These are phyloP conservation scores for Chalcosyrphus nemorum DNA, from an alignment of 2,888 invertebrate genomes.

Conservation along the genomic window DNA sequence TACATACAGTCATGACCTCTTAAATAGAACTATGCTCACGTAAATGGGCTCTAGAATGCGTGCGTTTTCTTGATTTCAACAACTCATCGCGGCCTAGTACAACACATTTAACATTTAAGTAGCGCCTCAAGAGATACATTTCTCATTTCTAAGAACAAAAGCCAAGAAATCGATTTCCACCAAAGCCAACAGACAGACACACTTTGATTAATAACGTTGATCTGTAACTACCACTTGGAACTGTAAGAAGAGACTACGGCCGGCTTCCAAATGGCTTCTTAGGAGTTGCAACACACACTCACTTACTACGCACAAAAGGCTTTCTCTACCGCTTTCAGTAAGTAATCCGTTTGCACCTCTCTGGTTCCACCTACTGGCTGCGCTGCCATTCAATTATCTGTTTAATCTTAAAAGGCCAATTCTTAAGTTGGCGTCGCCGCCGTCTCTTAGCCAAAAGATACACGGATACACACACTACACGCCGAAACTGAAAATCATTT, in stretches of 20 bases:
- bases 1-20: constrained; percentile 55
- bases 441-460: constrained; percentile 44
- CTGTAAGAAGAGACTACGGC: constrained; percentile 5
- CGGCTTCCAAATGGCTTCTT: constrained; percentile 19
- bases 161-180: constrained; percentile 47
- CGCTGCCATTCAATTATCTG: constrained; percentile 71
- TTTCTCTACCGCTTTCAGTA: constrained; percentile 42
- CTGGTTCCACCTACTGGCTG: constrained; percentile 32
- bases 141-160: constrained; percentile 44
- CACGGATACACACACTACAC: not conserved
- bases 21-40: constrained; percentile 57
- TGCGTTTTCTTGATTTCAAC: constrained; percentile 34
- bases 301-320: constrained; percentile 71
- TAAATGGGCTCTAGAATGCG: too few relatives aligned
- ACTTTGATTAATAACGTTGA: constrained; percentile 65
- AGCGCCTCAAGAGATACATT: constrained; percentile 61
- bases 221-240: constrained; percentile 35
- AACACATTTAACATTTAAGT: constrained; percentile 24
- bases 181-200: constrained; percentile 37
- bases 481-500: constrained; percentile 48
- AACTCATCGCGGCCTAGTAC: constrained; percentile 24
- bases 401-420: constrained; percentile 68
- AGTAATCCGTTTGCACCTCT: constrained; percentile 44
- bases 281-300: constrained; percentile 38
- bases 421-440: constrained; percentile 65